These are phyloP conservation scores for Apis cerana DNA, from an alignment of 1,140 invertebrate species.

Conservation along the genomic window DNA sequence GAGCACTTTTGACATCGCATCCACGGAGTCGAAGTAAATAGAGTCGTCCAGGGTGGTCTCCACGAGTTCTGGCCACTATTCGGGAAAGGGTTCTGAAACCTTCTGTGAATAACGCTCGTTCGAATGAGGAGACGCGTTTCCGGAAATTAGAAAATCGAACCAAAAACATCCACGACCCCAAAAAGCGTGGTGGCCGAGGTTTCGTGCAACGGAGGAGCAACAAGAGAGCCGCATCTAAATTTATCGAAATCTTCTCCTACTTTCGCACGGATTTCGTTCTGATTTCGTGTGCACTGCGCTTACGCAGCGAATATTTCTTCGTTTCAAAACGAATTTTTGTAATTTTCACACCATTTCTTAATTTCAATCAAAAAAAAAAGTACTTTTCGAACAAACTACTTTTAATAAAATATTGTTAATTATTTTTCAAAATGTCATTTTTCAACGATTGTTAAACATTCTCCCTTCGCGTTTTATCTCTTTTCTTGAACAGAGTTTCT, in stretches of 20 bases:
- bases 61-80: constrained; percentile 1
- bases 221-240: neutral
- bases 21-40: constrained; percentile 27
- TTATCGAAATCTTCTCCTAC: neutral
- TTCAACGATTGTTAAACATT: no score
- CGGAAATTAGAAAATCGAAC: constrained; percentile 59
- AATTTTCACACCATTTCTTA: no score
- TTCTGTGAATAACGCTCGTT: neutral
- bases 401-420: no score
- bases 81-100: neutral
- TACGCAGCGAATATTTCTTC: no score
- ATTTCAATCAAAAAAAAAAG: no score
- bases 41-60: constrained; percentile 8
- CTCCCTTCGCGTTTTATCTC: no score
- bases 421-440: no score
- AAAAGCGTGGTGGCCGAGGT: neutral
- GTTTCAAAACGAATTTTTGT: no score
- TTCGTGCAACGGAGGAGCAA: neutral
- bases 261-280: neutral
- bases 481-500: no score
- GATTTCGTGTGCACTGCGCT: neutral
- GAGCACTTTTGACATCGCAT: constrained; percentile 7
- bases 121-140: constrained; percentile 23
- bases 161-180: constrained; percentile 18
- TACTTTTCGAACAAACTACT: no score